phyloP scores from a whole-genome alignment of 92 coral and sea anemone species.

The Metridium senile region DNA sequence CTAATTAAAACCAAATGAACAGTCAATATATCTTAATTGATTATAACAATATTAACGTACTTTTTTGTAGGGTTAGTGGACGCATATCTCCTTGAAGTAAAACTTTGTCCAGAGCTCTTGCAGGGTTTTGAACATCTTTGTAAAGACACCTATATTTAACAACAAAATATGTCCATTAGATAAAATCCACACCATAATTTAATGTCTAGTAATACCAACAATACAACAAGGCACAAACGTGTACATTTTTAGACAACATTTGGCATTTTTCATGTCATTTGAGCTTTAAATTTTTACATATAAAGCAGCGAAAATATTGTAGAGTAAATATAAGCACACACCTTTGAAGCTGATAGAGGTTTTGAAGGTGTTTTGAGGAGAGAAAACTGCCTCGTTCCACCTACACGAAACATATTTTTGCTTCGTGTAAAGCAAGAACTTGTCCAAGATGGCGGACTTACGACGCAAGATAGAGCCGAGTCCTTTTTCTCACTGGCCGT shows the following conservation, averaged over 20 bases:
- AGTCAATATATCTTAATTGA: background rate
- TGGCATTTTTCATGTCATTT: too few relatives aligned
- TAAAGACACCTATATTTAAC: slow-evolving; percentile 17
- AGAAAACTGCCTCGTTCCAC: slow-evolving; percentile 30
- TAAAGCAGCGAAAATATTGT: background rate
- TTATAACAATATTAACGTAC: slow-evolving; percentile 19
- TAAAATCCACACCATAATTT: too few relatives aligned
- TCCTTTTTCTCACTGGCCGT: slow-evolving; percentile 1
- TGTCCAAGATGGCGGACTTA: slow-evolving; percentile 64
- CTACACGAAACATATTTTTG: slow-evolving; percentile 54
- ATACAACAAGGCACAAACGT: background rate
- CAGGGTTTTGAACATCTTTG: slow-evolving; percentile 16
- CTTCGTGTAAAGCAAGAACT: background rate
- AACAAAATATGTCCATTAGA: too few relatives aligned
- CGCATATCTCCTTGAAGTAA: slow-evolving; percentile 25
- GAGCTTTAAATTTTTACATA: too few relatives aligned
- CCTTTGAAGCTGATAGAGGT: slow-evolving; percentile 47
- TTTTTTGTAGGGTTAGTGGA: slow-evolving; percentile 42
- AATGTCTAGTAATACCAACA: too few relatives aligned
- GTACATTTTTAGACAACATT: background rate
- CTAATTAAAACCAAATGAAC: background rate
- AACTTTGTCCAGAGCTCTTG: background rate
- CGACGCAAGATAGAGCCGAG: slow-evolving; percentile 33
- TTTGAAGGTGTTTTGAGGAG: slow-evolving; percentile 24
- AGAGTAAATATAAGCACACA: background rate